Evolutionary conservation across 35 echinoderm and acorn worm genomes (phyloP), one percentile per base, ranked within the genome.

Genomic region (Stichopus chloronotus): DNA sequence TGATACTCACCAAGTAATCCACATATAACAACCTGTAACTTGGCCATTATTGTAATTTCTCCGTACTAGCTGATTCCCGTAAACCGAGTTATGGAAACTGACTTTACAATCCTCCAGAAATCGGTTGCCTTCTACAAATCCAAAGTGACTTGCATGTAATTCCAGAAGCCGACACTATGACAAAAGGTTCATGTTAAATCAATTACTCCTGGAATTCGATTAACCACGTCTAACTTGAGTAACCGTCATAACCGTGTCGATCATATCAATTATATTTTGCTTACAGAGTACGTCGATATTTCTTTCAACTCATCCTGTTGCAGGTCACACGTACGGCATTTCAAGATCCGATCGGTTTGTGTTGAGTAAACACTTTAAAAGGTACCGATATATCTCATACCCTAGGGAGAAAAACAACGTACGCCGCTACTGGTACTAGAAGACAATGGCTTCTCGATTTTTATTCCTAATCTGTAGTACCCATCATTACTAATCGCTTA

Each of bases 1-100:
- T 43, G 30, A 65, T 65, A 83, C 80, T 83, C 55, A 83, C 80
- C 80, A 0, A 83, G 8, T n/a, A 83, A 83, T 83, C 52, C 80
- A 52, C 25, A 83, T 6, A 83, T 52, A 14, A 83, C 9, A 16
- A 52, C 55, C 8, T 55, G n/a, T 55, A 83, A 17, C 80, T 83
- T 83, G 43, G 80, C 53, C 80, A 83, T 83, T 16, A 65, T 65
- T 65, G 61, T 65, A 19, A 43, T 43, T 43, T 43, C 30, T 43
- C 30, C 30, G 30, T 43, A 43, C 30, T 43, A 43, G 30, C 30
- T 43, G 30, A 43, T 43, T 43, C 30, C 30, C 30, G 30, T 43
- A 43, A 43, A 43, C 30, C 30, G 30, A 43, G 30, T 43, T 43
- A 43, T 43, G 30, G 30, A 43, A 43, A 43, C 30, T 43, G 30